Conservation (phyloP, 2,888 invertebrate genomes). For the Harpalus rufipes region DNA sequence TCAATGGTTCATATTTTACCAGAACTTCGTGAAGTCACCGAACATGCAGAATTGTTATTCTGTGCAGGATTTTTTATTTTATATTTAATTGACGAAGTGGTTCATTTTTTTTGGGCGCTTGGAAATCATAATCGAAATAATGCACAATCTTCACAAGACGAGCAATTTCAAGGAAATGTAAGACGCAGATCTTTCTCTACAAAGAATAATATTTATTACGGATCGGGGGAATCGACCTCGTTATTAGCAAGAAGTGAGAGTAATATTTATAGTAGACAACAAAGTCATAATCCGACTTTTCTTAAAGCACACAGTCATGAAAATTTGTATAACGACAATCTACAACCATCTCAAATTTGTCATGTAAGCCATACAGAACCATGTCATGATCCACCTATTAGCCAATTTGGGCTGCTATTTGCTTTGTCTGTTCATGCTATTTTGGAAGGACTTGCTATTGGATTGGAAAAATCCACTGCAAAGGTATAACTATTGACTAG, state of each 20-base stretch:
- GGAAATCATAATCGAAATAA: constrained; percentile 67
- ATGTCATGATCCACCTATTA: constrained; percentile 81
- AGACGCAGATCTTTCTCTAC: constrained; percentile 58
- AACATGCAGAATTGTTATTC: constrained; percentile 83
- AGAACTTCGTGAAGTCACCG: constrained; percentile 83
- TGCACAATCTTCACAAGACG: constrained; percentile 33
- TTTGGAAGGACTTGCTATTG: constrained; percentile 90
- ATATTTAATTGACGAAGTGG: constrained; percentile 86
- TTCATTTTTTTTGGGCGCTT: constrained; percentile 83
- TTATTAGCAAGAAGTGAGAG: constrained; percentile 63
- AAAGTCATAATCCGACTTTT: constrained; percentile 71
- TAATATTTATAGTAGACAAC: constrained; percentile 68
- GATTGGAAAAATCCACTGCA: constrained; percentile 83
- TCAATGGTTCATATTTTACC: constrained; percentile 89
- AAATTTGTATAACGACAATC: constrained; percentile 69
- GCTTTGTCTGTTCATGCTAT: constrained; percentile 89
- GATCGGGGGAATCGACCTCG: constrained; percentile 47
- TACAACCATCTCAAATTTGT: constrained; percentile 78
- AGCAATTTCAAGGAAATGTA: constrained; percentile 35
- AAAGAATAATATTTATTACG: constrained; percentile 51
- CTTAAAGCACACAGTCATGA: constrained; percentile 71
- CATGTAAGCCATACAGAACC: constrained; percentile 85
- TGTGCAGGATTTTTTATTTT: constrained; percentile 86
- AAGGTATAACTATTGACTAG: constrained; percentile 78
- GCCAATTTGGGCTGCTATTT: constrained; percentile 83